Evolutionary conservation across 1,140 invertebrate genomes (phyloP).

Genomic region (Drosophila lowei): DNA sequence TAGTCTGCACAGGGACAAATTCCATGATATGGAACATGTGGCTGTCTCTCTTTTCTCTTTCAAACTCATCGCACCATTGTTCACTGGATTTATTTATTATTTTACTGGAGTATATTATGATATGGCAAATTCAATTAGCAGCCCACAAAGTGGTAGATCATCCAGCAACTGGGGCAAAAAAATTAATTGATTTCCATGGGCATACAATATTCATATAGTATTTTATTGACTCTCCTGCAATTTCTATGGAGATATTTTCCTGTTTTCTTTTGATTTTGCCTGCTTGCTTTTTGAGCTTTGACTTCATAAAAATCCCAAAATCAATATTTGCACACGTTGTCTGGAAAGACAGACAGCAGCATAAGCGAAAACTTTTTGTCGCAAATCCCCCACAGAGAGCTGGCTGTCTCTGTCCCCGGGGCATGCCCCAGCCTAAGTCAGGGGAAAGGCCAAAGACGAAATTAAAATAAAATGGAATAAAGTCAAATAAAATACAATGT

Average conservation of each 20-base stretch:
- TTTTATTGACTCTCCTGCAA: conserved; percentile 35
- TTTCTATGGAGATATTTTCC: conserved; percentile 46
- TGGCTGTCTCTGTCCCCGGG: too few relatives aligned
- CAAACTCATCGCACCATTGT: conserved; percentile 6
- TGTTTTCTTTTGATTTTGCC: conserved; percentile 37
- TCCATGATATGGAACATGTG: conserved; percentile 45
- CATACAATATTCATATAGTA: conserved; percentile 9
- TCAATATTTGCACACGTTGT: conserved; percentile 71
- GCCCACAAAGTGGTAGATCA: conserved; percentile 5
- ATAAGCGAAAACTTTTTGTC: conserved; percentile 62
- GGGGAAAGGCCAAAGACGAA: conserved; percentile 43
- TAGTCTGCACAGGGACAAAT: conserved; percentile 59
- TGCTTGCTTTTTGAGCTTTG: conserved; percentile 5
- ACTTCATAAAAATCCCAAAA: conserved; percentile 62
- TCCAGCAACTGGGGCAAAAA: conserved; percentile 22
- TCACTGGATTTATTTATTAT: conserved; percentile 38
- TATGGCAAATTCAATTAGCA: conserved; percentile 67
- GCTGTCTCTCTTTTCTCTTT: conserved; percentile 14
- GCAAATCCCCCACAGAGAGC: conserved; percentile 44
- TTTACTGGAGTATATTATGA: conserved; percentile 15
- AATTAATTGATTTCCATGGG: conserved; percentile 60
- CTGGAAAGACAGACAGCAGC: conserved; percentile 47
- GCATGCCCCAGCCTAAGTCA: conserved; percentile 26
- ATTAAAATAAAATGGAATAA: conserved; percentile 53
- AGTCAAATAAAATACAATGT: conserved; percentile 4